A percentile compares a stretch with the other conserved stretches of the same genome.
These are phyloP conservation scores for Crotalus viridis DNA, from an alignment of 2,113 vertebrate genomes.

Conservation along the genomic window DNA sequence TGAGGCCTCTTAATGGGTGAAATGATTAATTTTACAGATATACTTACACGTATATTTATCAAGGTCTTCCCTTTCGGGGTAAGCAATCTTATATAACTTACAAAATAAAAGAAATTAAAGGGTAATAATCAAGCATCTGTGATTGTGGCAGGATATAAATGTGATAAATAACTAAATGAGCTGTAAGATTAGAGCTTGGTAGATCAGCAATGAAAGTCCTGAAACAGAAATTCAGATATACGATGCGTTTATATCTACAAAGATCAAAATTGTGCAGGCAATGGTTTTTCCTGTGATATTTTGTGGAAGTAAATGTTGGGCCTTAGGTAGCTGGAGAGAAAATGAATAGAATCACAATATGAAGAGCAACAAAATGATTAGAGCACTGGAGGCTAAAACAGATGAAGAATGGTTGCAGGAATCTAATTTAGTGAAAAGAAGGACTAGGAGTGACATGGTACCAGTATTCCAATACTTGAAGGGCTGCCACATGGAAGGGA, in stretches of 20 bases:
- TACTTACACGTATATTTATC: neutral
- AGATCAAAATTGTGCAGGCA: neutral
- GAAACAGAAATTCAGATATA: neutral
- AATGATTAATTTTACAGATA: slow-evolving; percentile 19
- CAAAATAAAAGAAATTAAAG: neutral
- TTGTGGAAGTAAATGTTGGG: neutral
- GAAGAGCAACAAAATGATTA: neutral
- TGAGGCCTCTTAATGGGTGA: neutral
- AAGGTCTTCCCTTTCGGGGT: neutral
- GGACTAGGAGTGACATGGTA: neutral
- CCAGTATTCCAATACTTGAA: neutral
- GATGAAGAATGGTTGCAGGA: neutral
- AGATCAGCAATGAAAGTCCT: neutral
- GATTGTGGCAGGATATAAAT: neutral
- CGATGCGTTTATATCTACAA: neutral
- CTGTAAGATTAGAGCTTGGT: neutral
- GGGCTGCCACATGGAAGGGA: neutral
- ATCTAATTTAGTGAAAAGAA: neutral
- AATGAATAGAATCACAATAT: neutral
- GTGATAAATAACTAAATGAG: neutral
- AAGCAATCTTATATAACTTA: neutral
- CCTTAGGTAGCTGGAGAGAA: neutral
- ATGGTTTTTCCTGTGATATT: neutral
- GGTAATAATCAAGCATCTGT: neutral
- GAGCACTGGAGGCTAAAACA: neutral